Conservation (phyloP, 2,113 vertebrate genomes). For the Nothocercus nigrocapillus region DNA sequence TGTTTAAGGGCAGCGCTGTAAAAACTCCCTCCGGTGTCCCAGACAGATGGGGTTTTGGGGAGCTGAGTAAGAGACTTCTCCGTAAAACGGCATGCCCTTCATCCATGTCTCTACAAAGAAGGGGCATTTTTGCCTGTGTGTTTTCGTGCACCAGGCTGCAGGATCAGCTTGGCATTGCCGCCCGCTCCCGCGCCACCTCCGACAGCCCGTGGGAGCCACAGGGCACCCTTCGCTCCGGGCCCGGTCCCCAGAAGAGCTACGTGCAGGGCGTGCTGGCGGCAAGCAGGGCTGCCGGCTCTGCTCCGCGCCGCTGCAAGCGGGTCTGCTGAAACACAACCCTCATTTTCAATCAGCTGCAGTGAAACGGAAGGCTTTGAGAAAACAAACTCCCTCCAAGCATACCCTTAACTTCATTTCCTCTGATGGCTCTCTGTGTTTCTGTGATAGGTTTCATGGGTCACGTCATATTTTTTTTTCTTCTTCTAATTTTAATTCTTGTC, state of each 20-base stretch:
- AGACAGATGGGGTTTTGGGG: neutral
- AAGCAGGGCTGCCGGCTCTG: neutral
- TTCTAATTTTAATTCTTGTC: conserved; percentile 62
- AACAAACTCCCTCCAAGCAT: conserved; percentile 47
- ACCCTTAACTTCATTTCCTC: conserved; percentile 66
- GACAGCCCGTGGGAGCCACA: rapidly evolving
- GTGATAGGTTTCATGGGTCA: conserved; percentile 46
- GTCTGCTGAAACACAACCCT: conserved; percentile 28
- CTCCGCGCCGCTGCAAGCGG: neutral
- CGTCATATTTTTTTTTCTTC: neutral
- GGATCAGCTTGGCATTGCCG: rapidly evolving
- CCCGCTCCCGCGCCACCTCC: rapidly evolving
- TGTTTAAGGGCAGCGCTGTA: neutral
- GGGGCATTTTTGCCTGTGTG: neutral
- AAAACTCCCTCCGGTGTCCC: neutral
- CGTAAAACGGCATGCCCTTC: rapidly evolving
- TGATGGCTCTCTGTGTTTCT: conserved; percentile 26
- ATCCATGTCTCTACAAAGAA: neutral
- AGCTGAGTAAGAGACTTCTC: neutral
- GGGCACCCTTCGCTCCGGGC: neutral
- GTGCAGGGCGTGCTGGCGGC: rapidly evolving
- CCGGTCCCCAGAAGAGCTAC: neutral
- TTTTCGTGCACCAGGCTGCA: neutral
- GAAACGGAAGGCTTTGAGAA: conserved; percentile 62
- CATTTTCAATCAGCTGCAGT: neutral